These are phyloP conservation scores for Regulus satrapa DNA, from an alignment of 2,113 vertebrate species.

Conservation along the genomic window DNA sequence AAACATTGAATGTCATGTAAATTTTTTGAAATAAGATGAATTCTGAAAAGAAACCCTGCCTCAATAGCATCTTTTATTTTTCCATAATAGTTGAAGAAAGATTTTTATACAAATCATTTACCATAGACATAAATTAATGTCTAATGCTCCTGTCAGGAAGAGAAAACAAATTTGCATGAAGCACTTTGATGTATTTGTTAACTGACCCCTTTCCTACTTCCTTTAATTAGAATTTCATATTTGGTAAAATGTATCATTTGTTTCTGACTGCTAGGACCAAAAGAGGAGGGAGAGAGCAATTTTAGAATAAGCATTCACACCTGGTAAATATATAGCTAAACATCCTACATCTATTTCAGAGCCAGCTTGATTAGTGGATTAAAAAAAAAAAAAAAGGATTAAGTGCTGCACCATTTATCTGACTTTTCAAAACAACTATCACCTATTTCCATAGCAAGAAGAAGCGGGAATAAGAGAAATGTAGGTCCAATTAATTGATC, in stretches of 20 bases:
- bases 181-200: background rate
- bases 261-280: background rate
- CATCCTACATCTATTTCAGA: background rate
- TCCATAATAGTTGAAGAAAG: background rate
- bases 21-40: background rate
- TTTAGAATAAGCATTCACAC: background rate
- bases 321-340: background rate
- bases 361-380: background rate
- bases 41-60: background rate
- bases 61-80: background rate
- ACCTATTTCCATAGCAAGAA: background rate
- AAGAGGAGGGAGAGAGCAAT: background rate
- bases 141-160: background rate
- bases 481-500: background rate
- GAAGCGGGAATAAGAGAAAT: background rate
- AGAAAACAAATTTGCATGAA: conserved; percentile 12
- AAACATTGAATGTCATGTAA: background rate
- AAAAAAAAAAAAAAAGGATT: background rate
- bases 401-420: background rate
- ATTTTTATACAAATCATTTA: background rate
- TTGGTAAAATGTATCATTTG: conserved; percentile 19
- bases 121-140: background rate
- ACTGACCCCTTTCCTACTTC: conserved; percentile 2
- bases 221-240: conserved; percentile 52
- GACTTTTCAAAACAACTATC: background rate